A percentile compares a stretch with the other conserved stretches of the same genome.
Conservation (phyloP, 64 coral and sea anemone species). For the Dendronephthya gigantea region DNA sequence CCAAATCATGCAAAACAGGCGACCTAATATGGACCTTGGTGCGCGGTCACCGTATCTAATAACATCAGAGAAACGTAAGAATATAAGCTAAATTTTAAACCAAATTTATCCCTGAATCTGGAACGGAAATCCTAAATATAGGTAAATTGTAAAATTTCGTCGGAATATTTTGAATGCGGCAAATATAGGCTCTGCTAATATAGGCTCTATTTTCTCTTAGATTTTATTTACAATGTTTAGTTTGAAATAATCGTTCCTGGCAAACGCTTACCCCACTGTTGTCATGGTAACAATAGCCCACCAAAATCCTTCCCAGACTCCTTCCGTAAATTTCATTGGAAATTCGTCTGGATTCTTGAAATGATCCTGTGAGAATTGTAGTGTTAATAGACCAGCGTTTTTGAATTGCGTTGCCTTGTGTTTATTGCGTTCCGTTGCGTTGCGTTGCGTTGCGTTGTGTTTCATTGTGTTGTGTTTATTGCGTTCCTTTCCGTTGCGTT, state of each 20-base stretch:
- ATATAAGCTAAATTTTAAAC: not conserved
- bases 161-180: too few relatives aligned
- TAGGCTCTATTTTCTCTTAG: not conserved
- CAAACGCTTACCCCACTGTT: slow-evolving; percentile 16
- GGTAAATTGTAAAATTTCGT: too few relatives aligned
- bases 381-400: not conserved
- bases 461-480: too few relatives aligned
- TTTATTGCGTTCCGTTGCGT: too few relatives aligned
- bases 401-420: not conserved
- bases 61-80: not conserved
- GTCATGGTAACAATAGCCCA: slow-evolving; percentile 55
- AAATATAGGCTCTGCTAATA: too few relatives aligned
- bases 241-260: slow-evolving; percentile 50
- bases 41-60: slow-evolving; percentile 85
- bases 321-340: slow-evolving; percentile 59
- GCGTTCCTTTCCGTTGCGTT: too few relatives aligned
- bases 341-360: slow-evolving; percentile 92
- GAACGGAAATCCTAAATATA: not conserved
- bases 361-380: slow-evolving; percentile 49
- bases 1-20: slow-evolving; percentile 87
- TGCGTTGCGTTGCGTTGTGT: too few relatives aligned
- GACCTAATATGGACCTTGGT: slow-evolving; percentile 75
- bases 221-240: not conserved
- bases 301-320: slow-evolving; percentile 96
- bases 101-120: not conserved